Evolutionary conservation across 2,113 vertebrate genomes (phyloP).

Genomic region (Phalacrocorax pelagicus): DNA sequence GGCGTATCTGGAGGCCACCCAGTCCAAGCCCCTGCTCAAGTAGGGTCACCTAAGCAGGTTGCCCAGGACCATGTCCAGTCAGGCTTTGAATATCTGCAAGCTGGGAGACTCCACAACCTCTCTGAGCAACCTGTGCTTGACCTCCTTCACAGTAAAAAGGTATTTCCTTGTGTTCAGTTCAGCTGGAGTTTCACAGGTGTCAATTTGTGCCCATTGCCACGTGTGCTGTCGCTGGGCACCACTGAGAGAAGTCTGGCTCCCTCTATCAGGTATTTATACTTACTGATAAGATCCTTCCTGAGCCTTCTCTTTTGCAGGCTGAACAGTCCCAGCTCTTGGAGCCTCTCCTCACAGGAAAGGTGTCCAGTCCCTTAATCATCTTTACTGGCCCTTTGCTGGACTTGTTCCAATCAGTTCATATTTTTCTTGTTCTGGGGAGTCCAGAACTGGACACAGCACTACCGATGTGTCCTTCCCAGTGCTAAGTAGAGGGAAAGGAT

Average conservation of each 20-base stretch:
- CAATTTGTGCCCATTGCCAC: neutral
- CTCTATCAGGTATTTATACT: neutral
- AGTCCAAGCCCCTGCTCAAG: neutral
- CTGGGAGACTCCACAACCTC: neutral
- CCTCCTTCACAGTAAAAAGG: neutral
- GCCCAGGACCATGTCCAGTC: neutral
- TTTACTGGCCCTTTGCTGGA: neutral
- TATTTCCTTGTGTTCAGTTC: neutral
- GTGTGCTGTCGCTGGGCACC: neutral
- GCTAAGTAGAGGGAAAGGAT: neutral
- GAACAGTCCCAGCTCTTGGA: neutral
- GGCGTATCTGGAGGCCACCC: neutral
- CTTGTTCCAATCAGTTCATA: fast-evolving
- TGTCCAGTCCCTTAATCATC: neutral
- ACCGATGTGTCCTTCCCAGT: neutral
- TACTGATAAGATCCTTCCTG: neutral
- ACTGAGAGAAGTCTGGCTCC: neutral
- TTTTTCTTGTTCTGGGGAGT: neutral
- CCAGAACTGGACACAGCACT: neutral
- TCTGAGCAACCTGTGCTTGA: neutral
- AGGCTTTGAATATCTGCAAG: neutral
- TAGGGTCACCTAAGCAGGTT: neutral
- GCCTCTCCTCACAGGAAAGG: neutral
- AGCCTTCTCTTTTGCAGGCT: neutral
- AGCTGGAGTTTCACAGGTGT: neutral